Evolutionary conservation across 2,888 invertebrate species (phyloP).

Genomic region (Opisthograptis luteolata): DNA sequence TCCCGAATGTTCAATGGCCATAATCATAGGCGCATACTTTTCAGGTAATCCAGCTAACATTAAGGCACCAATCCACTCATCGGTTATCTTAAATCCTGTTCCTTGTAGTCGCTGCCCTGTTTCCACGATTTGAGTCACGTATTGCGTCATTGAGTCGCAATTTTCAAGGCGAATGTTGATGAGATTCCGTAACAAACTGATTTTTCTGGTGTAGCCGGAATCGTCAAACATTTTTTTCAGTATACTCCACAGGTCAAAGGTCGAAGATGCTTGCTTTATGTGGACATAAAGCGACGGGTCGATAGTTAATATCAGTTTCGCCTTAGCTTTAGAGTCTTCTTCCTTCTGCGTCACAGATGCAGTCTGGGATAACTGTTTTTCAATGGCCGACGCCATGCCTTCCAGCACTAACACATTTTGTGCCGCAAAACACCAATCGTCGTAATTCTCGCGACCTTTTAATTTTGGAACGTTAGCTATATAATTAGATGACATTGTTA

Average conservation of each 20-base stretch:
- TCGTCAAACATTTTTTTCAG: slow-evolving; percentile 7
- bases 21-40: slow-evolving; percentile 2
- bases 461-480: slow-evolving; percentile 1
- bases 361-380: no score
- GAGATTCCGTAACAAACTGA: neutral
- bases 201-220: slow-evolving; percentile 2
- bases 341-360: neutral
- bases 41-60: slow-evolving; percentile 9
- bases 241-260: slow-evolving; percentile 1
- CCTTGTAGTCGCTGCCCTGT: slow-evolving; percentile 7
- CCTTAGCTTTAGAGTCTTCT: neutral
- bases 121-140: slow-evolving; percentile 14
- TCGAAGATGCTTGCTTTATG: neutral
- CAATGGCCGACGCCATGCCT: neutral
- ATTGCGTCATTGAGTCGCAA: slow-evolving; percentile 6
- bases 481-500: neutral
- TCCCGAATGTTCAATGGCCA: slow-evolving; percentile 4
- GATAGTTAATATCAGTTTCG: slow-evolving; percentile 4
- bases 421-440: neutral
- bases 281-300: slow-evolving; percentile 6
- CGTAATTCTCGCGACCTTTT: neutral
- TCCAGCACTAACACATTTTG: slow-evolving; percentile 11
- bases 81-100: slow-evolving; percentile 14
- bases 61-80: slow-evolving; percentile 15
- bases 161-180: slow-evolving; percentile 9